Evolutionary conservation across 2,888 invertebrate species (phyloP), one percentile per base, ranked within the genome.

Genomic region (Liposcelis brunnea): DNA sequence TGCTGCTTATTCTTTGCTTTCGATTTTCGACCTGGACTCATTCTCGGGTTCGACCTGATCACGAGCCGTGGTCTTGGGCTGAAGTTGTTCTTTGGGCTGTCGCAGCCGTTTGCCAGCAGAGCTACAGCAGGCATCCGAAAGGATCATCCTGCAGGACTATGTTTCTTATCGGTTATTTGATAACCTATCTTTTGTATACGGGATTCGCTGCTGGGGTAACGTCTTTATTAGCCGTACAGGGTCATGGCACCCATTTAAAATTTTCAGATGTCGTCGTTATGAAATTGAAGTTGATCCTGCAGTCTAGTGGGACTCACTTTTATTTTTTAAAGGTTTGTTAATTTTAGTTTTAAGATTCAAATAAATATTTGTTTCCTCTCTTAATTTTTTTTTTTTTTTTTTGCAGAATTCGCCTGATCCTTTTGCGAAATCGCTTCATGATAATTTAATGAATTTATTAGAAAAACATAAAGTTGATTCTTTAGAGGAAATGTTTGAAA

Each of bases 51-150:
- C 50, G 54, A 44, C 48, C 46, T 18, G 50, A 52, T 14, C 47
- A 54, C 18, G 50, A 53, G 46, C 37, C 54, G 31, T 59, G 59
- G 56, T 52, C 54, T 8, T 59, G 58, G 58, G 56, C 60, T 12
- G 60, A 60, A 44, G 59, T 60, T 11, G 57, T 58, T 4, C 47
- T 61, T 19, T 61, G 60, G 59, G 58, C 57, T 11, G 58, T 59
- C 35, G 59, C 61, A 16, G 58, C 59, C n/a, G 58, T 58, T n/a
- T 61, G 61, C 43, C 61, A 61, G 49, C 61, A 61, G 57, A 59
- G 60, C 36, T 53, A 56, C 34, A 59, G 57, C 48, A 53, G 57
- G 42, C 53, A 54, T 19, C 61, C 61, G 7, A 51, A 51, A 42
- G 57, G 59, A 44, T 54, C 57, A 45, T 53, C 55, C 12, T 58